Conservation (phyloP, 2,797 vertebrate species). For the Sebastes vulpes region DNA sequence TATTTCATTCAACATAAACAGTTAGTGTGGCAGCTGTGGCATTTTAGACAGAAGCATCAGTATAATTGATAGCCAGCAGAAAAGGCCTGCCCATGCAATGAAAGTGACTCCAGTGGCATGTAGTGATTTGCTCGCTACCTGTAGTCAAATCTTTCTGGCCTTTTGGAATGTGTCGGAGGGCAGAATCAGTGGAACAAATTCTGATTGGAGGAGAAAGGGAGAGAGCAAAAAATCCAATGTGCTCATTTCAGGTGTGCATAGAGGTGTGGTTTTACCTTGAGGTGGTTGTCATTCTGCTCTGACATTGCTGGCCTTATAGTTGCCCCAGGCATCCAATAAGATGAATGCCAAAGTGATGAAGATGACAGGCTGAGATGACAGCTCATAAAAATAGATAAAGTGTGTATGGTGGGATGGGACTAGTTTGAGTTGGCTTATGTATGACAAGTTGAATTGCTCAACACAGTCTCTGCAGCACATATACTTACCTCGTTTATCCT, state of each 20-base stretch:
- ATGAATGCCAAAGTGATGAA: neutral
- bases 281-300: conserved; percentile 44
- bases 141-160: neutral
- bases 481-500: no score
- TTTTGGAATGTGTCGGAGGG: neutral
- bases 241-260: neutral
- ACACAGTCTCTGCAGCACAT: neutral
- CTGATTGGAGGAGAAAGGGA: neutral
- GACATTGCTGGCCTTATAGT: neutral
- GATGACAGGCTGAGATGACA: neutral
- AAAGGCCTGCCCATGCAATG: neutral
- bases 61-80: neutral
- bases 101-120: conserved; percentile 15
- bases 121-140: neutral
- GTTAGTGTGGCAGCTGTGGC: neutral
- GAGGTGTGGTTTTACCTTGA: conserved; percentile 43
- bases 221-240: neutral
- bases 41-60: neutral
- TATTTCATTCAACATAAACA: neutral
- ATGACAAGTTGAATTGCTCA: neutral
- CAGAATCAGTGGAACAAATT: neutral
- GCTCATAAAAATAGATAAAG: neutral
- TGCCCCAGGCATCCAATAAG: neutral
- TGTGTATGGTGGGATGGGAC: neutral
- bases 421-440: neutral